Conservation (phyloP, 2,113 vertebrate species). For the Albula glossodonta region DNA sequence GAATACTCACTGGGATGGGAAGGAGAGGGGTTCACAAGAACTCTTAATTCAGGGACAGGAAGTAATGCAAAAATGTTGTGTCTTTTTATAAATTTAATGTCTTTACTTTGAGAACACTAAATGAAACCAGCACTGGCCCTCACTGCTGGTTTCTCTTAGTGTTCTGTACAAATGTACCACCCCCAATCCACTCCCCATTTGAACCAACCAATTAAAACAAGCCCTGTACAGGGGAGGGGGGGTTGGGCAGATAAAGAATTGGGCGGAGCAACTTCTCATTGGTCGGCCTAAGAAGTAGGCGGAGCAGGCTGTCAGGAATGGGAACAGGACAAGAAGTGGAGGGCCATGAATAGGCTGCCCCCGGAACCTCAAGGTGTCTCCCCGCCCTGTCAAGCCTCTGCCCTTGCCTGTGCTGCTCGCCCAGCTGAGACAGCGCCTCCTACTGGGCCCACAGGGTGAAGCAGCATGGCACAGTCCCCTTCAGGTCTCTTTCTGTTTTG, state of each 20-base stretch:
- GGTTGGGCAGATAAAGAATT: neutral
- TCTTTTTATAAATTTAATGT: neutral
- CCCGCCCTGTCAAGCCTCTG: neutral
- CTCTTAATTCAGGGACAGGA: neutral
- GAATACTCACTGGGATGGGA: too few relatives aligned
- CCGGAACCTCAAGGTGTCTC: neutral
- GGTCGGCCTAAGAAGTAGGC: neutral
- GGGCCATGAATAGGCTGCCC: neutral
- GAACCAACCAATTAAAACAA: neutral
- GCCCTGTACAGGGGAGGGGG: neutral
- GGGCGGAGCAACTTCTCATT: neutral
- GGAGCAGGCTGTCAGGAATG: neutral
- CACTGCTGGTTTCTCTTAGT: neutral
- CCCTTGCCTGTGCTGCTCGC: neutral
- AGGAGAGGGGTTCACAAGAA: neutral
- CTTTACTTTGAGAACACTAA: neutral
- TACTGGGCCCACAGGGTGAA: neutral
- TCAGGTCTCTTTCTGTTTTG: neutral
- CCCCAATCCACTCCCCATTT: neutral
- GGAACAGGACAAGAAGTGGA: neutral
- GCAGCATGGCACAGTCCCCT: conserved; percentile 11
- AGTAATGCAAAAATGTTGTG: neutral
- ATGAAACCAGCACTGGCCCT: neutral
- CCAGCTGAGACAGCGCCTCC: conserved; percentile 1
- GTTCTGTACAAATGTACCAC: neutral